Base-by-base conservation (phyloP, 1,140 invertebrate species). In the Acromyrmex echinatior region DNA sequence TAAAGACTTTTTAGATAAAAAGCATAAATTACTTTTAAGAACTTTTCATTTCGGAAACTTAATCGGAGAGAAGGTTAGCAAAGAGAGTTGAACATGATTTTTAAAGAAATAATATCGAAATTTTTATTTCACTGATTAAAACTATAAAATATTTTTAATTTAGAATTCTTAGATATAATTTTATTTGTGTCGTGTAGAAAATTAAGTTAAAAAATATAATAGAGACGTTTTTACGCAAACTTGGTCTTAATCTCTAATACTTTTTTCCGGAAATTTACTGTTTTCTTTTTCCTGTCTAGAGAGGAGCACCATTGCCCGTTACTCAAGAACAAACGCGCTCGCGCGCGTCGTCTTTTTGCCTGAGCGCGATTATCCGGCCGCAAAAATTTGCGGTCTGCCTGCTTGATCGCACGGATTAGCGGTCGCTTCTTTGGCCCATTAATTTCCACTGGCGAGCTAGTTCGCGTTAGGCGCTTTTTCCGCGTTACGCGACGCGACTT, bases 361-460 rank as follows among this genome's bases (percentile, higher is more conserved):
- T 18, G 16, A 58, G 88, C 80, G 81, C 88, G 90, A 90, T 92
- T 88, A 91, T 89, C 84, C 89, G 87, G 88, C 92, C 88, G 80
- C 91, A 93, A 93, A 93, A 93, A 92, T 93, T 87, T 80, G 88
- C 56, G 79, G 85, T 28, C 82, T 86, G 86, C 84, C 88, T 88
- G 87, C 86, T 87, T 89, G 89, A 88, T 91, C 92, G 92, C 90
- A 80, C 91, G 91, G 92, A 93, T 93, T 92, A 93, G 92, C 90
- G 92, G 92, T 93, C 90, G 91, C 90, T 93, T 92, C 90, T 92
- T 86, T 92, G 80, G 77, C 87, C 88, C 92, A 93, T 93, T 93
- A 93, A 93, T 93, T 93, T 31, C 14, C 62, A 31, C n/a, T 45
- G 71, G 90, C 88, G 63, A 76, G 66, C 79, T 70, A 28, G 68